phyloP scores from a whole-genome alignment of 2,888 invertebrate species.

The Hirtodrosophila confusa region DNA sequence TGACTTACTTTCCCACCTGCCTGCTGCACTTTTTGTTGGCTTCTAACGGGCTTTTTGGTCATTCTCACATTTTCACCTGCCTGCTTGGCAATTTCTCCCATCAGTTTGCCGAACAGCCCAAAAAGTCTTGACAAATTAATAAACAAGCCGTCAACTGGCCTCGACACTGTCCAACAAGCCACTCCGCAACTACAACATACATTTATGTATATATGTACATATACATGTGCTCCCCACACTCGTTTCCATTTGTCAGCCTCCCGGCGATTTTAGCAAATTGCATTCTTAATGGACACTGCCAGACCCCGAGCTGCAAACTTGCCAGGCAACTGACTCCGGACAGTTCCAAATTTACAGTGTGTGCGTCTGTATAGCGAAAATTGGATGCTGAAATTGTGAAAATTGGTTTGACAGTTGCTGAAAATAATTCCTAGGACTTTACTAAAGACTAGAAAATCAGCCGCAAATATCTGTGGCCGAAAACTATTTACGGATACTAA shows the following conservation, averaged over 20 bases:
- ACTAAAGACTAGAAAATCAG: too few relatives aligned
- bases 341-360: conserved; percentile 34
- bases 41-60: conserved; percentile 42
- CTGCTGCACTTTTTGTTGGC: conserved; percentile 17
- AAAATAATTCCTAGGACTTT: too few relatives aligned
- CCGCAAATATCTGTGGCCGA: too few relatives aligned
- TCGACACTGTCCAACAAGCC: conserved; percentile 29
- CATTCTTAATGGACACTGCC: conserved; percentile 71
- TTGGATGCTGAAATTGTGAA: conserved; percentile 5
- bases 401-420: neutral
- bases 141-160: conserved; percentile 64
- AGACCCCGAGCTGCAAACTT: conserved; percentile 26
- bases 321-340: conserved; percentile 47
- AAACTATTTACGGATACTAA: too few relatives aligned
- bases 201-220: conserved; percentile 16
- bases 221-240: neutral
- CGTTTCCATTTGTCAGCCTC: conserved; percentile 50
- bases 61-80: conserved; percentile 63
- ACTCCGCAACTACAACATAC: conserved; percentile 20
- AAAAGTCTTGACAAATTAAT: conserved; percentile 75
- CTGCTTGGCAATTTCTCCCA: conserved; percentile 64
- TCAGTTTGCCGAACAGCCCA: conserved; percentile 65
- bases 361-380: conserved; percentile 3
- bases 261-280: conserved; percentile 59
- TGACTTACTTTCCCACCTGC: conserved; percentile 50